Evolutionary conservation across 2,113 vertebrate species (phyloP).

Genomic region (Corythornis cristatus): DNA sequence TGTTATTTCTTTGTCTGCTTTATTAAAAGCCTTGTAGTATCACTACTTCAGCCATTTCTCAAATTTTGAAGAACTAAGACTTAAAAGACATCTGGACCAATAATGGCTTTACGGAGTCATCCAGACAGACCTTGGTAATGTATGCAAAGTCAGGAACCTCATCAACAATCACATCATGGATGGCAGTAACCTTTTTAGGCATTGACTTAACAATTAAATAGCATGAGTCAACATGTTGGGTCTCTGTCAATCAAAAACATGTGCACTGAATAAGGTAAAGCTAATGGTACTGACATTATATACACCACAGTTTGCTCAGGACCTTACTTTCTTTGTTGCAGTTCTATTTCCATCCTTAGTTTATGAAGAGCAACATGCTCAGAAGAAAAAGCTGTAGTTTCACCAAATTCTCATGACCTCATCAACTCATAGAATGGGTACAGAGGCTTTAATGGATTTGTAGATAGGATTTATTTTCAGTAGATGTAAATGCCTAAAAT

Average conservation of each 20-base stretch:
- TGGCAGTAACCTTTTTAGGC: slow-evolving; percentile 51
- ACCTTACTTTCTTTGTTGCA: neutral
- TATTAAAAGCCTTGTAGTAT: neutral
- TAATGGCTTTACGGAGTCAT: slow-evolving; percentile 32
- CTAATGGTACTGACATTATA: neutral
- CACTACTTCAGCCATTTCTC: neutral
- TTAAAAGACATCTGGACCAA: slow-evolving; percentile 22
- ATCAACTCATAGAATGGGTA: neutral
- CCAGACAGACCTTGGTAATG: slow-evolving; percentile 29
- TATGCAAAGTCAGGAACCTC: slow-evolving; percentile 65
- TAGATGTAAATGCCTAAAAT: neutral
- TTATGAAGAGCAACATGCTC: neutral
- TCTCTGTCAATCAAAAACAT: slow-evolving; percentile 41
- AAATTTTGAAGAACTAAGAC: neutral
- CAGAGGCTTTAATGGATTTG: neutral
- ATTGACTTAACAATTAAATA: slow-evolving; percentile 62
- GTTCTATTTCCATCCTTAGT: neutral
- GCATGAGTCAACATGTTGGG: slow-evolving; percentile 48
- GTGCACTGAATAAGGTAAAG: slow-evolving; percentile 40
- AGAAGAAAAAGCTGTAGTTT: neutral
- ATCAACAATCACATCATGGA: slow-evolving; percentile 41
- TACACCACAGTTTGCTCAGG: neutral
- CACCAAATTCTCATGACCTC: neutral
- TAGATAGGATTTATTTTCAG: neutral
- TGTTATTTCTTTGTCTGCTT: slow-evolving; percentile 2